These are phyloP conservation scores for Drosophila quinaria DNA, from an alignment of 2,888 invertebrate species.

Conservation along the genomic window DNA sequence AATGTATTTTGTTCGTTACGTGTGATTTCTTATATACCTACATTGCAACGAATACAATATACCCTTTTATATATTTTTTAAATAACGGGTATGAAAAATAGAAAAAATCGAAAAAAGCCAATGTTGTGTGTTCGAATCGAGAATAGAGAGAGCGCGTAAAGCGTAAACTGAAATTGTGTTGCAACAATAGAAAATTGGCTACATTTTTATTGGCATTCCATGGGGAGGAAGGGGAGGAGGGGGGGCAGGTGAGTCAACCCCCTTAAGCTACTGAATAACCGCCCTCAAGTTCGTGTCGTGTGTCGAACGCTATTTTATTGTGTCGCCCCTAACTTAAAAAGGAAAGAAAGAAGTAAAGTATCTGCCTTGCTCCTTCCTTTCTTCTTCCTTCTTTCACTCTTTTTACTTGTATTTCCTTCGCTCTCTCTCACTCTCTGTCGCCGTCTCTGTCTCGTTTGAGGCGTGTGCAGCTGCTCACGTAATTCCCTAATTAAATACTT, in stretches of 20 bases:
- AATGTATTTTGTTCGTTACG: no score
- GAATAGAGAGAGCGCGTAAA: conserved; percentile 59
- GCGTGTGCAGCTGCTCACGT: conserved; percentile 68
- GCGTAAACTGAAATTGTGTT: conserved; percentile 73
- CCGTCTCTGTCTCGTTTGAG: conserved; percentile 2
- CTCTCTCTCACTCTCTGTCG: background rate
- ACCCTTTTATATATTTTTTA: no score
- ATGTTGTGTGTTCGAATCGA: conserved; percentile 1
- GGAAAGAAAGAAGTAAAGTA: conserved; percentile 3
- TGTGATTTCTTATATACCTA: no score
- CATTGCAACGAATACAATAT: no score
- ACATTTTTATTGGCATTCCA: conserved; percentile 73
- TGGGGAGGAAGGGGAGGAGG: no score
- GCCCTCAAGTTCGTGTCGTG: background rate
- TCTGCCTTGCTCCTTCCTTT: background rate
- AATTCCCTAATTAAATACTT: conserved; percentile 82
- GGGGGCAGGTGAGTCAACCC: conserved; percentile 37
- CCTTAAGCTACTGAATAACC: background rate
- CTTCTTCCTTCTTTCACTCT: background rate
- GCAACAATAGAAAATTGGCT: conserved; percentile 70
- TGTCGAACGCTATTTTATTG: conserved; percentile 56
- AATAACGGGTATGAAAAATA: background rate
- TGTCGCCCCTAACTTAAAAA: conserved; percentile 3
- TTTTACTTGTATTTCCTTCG: background rate
- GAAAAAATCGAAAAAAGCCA: background rate